Conservation (phyloP, 1,140 invertebrate genomes). For the Ceratitis capitata region DNA sequence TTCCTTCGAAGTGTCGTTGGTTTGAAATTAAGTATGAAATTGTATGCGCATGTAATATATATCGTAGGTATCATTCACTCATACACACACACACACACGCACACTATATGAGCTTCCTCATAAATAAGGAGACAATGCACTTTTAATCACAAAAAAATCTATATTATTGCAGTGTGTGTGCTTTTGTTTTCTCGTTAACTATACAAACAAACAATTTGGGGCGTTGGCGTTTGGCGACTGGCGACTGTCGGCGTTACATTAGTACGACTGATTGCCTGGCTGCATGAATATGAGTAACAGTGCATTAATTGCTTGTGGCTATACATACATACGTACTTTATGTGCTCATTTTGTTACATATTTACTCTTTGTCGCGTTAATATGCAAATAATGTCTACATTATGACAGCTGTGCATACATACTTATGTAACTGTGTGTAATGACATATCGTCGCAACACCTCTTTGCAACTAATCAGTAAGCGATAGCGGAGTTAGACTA, state of each 20-base stretch:
- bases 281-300: conserved; percentile 1
- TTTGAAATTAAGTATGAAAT: neutral
- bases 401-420: neutral
- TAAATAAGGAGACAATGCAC: no score
- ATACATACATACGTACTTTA: neutral
- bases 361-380: neutral
- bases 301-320: neutral
- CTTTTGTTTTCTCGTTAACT: neutral
- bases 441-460: neutral
- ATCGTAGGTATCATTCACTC: neutral
- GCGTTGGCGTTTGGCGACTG: neutral
- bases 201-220: neutral
- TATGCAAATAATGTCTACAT: neutral
- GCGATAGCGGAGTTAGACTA: no score
- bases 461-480: neutral
- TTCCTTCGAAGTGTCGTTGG: neutral
- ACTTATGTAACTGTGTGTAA: no score
- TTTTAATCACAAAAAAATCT: no score
- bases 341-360: neutral
- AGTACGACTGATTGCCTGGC: neutral
- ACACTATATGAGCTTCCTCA: neutral
- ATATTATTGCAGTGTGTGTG: no score
- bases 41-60: neutral
- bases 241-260: neutral
- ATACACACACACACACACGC: neutral